Base-by-base conservation (phyloP, 2,113 vertebrate species). In the Lycaon pictus region DNA sequence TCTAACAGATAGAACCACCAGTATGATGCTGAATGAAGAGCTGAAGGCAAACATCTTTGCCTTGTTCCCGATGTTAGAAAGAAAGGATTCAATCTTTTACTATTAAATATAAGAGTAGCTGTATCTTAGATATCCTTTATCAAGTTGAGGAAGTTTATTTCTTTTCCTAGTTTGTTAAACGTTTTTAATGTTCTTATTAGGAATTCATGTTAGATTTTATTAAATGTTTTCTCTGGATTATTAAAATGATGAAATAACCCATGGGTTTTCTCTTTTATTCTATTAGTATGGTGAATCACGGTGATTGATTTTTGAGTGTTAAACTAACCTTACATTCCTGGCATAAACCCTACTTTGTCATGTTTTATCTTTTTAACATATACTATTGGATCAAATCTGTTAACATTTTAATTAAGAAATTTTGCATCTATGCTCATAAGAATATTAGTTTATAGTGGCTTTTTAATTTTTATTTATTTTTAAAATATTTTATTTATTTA, bases 251-350 rank as follows among this genome's bases (percentile, higher is more conserved):
- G 6, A 58, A 63, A 76, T 51, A 76, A 29, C 25, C 23, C 67
- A 51, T n/a, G 22, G 8, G 27, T 60, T 48, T 80, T 81, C 63
- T 77, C 93, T 89, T 90, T 62, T 35, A 95, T 2, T 87, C 43
- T 37, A 27, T 72, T 55, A 87, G 51, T 63, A 62, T 63, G 55
- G 65, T 92, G 43, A 55, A 72, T 62, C 77, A 91, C 25, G 37
- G 53, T 60, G 55, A 71, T 25, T 92, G 10, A 80, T 83, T 84
- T 76, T 83, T 63, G 19, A 93, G 58, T 60, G 51, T 69, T 72
- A 93, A 83, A 93, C 67, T 60, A 74, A 84, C n/a, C 27, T 53
- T 53, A 71, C n/a, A 90, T 95, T 77, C 23, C 51, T 94, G 35
- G 58, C 58, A 85, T 86, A 94, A 91, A 91, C 22, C 11, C 22